These are phyloP conservation scores for Xenotilapia longispinis DNA, from an alignment of 2,113 vertebrate species.

Conservation along the genomic window DNA sequence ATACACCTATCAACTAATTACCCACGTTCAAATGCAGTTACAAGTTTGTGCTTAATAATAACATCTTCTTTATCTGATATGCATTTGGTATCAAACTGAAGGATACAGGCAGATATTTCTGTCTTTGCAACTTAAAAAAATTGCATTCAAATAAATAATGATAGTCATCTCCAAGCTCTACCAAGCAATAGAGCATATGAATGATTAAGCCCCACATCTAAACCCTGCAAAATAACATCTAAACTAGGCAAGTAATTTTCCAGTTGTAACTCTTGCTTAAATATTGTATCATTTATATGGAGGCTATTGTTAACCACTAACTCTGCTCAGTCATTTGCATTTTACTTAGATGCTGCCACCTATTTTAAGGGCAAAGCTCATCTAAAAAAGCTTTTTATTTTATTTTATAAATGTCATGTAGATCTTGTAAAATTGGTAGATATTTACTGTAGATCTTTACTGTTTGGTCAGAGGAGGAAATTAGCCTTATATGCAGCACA, in stretches of 20 bases:
- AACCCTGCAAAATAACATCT: not conserved
- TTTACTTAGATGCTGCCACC: not conserved
- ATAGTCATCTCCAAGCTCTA: not conserved
- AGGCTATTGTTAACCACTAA: not conserved
- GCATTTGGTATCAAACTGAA: not conserved
- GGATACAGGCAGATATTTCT: not conserved
- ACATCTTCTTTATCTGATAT: not conserved
- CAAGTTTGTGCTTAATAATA: not conserved
- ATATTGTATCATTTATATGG: not conserved
- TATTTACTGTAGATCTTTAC: not conserved
- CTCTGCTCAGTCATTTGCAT: not conserved
- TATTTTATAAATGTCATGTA: not conserved
- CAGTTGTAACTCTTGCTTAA: not conserved
- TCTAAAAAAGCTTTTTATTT: not conserved
- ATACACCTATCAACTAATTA: not conserved
- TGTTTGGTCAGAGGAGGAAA: not conserved
- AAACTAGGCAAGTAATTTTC: not conserved
- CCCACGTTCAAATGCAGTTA: not conserved
- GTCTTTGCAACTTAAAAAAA: not conserved
- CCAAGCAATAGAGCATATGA: not conserved
- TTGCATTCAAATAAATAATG: not conserved
- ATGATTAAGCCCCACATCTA: not conserved
- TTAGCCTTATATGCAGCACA: not conserved
- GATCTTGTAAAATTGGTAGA: not conserved
- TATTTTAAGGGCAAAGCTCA: not conserved